phyloP scores from a whole-genome alignment of 1,140 invertebrate genomes.

The Medauroidea extradentata region DNA sequence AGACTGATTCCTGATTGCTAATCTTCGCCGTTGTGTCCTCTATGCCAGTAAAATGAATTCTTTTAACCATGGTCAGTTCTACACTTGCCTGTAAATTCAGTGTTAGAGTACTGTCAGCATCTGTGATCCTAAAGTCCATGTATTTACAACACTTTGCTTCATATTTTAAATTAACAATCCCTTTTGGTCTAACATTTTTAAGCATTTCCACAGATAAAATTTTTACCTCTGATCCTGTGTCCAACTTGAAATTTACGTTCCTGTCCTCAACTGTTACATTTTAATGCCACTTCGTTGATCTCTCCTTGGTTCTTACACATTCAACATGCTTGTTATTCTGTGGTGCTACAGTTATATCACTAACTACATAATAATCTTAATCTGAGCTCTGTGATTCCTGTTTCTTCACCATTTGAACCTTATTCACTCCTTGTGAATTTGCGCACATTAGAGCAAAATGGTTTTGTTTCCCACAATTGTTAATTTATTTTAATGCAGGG shows the following conservation, averaged over 20 bases:
- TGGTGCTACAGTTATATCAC: not conserved
- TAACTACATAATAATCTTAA: not conserved
- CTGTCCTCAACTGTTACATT: slow-evolving; percentile 8
- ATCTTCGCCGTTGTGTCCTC: not conserved
- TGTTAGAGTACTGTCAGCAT: slow-evolving; percentile 11
- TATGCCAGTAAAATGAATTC: not conserved
- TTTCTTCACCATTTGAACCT: not conserved
- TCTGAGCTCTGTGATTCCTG: not conserved
- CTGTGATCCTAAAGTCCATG: slow-evolving; percentile 9
- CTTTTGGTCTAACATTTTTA: slow-evolving; percentile 21
- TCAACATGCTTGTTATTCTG: not conserved
- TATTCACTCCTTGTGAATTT: not conserved
- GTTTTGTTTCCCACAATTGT: slow-evolving; percentile 15
- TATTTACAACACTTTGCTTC: not conserved
- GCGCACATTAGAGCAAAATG: slow-evolving; percentile 10
- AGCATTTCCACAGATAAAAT: slow-evolving; percentile 18
- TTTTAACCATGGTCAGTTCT: slow-evolving; percentile 6
- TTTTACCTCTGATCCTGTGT: slow-evolving; percentile 8
- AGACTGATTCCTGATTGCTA: not conserved
- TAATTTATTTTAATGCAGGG: slow-evolving; percentile 22
- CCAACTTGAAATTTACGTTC: not conserved
- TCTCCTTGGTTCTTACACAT: not conserved
- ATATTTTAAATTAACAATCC: not conserved
- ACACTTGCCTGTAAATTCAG: slow-evolving; percentile 12
- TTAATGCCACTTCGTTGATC: slow-evolving; percentile 8